Base-by-base conservation (phyloP, 2,113 vertebrate genomes). In the Bos taurus region DNA sequence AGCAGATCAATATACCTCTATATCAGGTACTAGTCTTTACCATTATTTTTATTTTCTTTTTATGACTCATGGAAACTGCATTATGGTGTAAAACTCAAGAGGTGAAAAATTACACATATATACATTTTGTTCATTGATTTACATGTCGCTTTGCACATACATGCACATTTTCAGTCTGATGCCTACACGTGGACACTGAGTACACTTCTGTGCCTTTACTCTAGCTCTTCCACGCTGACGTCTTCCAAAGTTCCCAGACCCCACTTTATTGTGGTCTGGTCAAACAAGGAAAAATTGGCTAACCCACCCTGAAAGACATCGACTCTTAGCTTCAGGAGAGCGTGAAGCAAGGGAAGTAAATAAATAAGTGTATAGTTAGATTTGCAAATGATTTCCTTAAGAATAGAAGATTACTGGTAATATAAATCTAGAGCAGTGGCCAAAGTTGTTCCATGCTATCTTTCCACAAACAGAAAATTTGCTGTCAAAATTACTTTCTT, bases 1-100 rank as follows among this genome's bases (percentile, higher is more conserved):
- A 99, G 98, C 99, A 99, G 98, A 99, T 99, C 98, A 99, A 99
- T 99, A 99, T 99, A 99, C 99, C 99, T 99, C 99, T 99, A 96
- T 99, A 99, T 95, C 99, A 99, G 99, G 99, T 99, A 99, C 95
- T 57, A 94, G 94, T 96, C 80, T 97, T 95, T 91, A 93, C 95
- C 97, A 67, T 95, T 97, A 80, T 95, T 98, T 98, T 98, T 97
- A 97, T 97, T 97, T 96, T 90, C 95, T 94, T 98, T 95, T 96
- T 92, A 92, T 62, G 62, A 78, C 92, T 97, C 95, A 91, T 96
- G 95, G 88, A 93, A 97, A 95, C 91, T 94, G 74, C 40, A 46
- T 15, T 82, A 74, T 50, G 52, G 85, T 83, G 86, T 89, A 97
- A 97, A 97, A 88, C 86, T 91, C 56, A 59, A 80, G 91, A 80